These are phyloP conservation scores for Indicator indicator DNA, from an alignment of 2,113 vertebrate species.

Conservation along the genomic window DNA sequence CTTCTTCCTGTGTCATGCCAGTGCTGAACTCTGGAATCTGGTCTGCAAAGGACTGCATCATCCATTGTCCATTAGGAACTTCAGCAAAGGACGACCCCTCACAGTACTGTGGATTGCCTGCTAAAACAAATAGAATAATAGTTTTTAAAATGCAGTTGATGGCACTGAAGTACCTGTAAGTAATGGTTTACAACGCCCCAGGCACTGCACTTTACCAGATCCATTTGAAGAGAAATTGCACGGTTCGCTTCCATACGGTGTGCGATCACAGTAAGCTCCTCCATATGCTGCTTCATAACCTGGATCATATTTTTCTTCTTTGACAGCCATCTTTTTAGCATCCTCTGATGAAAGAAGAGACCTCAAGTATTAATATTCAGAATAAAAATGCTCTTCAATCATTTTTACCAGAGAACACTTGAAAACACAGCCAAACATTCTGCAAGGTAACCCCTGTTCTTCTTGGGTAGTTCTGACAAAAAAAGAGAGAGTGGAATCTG, in stretches of 20 bases:
- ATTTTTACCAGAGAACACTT: neutral
- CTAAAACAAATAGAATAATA: neutral
- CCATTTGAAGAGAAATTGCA: slow-evolving; percentile 81
- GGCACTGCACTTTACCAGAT: slow-evolving; percentile 67
- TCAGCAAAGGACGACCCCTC: slow-evolving; percentile 57
- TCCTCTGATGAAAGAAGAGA: slow-evolving; percentile 84
- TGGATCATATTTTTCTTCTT: slow-evolving; percentile 95
- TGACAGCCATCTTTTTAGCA: slow-evolving; percentile 94
- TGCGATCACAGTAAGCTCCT: slow-evolving; percentile 80
- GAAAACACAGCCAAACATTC: neutral
- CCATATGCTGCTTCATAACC: slow-evolving; percentile 94
- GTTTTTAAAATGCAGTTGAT: neutral
- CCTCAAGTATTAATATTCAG: neutral
- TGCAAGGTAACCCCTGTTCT: neutral
- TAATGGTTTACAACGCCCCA: neutral
- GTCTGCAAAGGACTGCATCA: slow-evolving; percentile 85
- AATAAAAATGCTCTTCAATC: neutral
- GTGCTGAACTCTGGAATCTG: slow-evolving; percentile 78
- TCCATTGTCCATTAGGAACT: slow-evolving; percentile 87
- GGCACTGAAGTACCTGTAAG: neutral
- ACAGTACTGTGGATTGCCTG: slow-evolving; percentile 52
- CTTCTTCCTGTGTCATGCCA: slow-evolving; percentile 19
- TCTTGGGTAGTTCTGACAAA: neutral
- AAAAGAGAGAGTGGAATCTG: neutral
- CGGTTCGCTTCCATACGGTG: slow-evolving; percentile 72